Base-by-base conservation (phyloP, 2,797 vertebrate genomes). In the Sciaenops ocellatus region DNA sequence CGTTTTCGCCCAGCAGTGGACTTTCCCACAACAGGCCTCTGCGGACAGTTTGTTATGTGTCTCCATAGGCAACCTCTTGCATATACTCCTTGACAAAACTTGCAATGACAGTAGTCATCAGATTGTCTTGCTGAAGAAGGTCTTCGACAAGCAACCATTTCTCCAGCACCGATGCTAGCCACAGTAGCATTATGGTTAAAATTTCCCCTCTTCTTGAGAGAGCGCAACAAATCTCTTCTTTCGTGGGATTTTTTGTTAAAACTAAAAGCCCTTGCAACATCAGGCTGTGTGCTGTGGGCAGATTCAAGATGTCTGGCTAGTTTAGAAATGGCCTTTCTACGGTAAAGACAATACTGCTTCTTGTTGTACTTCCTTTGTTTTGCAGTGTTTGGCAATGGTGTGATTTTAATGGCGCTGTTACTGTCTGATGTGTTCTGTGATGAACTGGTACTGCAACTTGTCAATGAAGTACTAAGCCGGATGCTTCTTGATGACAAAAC, bases 331-430 rank as follows among this genome's bases (percentile, higher is more conserved):
- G 60, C 13, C 52, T 79, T 83, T 61, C 75, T 63, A 70, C 76
- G 79, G 75, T 70, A 75, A 0, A 75, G 55, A 71, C 71, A 83
- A 65, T 61, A 83, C 63, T 83, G 65, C 61, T 70, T 83, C 41
- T 83, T 79, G 28, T 79, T 79, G 47, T 78, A 51, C 64, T 78
- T 82, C n/a, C n/a, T n/a, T n/a, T n/a, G n/a, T n/a, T n/a, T n/a
- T n/a, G n/a, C n/a, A n/a, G n/a, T n/a, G n/a, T n/a, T n/a, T n/a
- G n/a, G n/a, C n/a, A n/a, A n/a, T n/a, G n/a, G n/a, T n/a, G n/a
- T n/a, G n/a, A n/a, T n/a, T n/a, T n/a, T n/a, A n/a, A n/a, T n/a
- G n/a, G n/a, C 64, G 17, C 52, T 46, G 13, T 47, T 7, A 12
- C 17, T 66, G 9, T 65, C 20, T 41, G 30, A 79, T 38, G 38